Base-by-base conservation (phyloP, 2,113 vertebrate species). In the Illadopsis cleaveri region DNA sequence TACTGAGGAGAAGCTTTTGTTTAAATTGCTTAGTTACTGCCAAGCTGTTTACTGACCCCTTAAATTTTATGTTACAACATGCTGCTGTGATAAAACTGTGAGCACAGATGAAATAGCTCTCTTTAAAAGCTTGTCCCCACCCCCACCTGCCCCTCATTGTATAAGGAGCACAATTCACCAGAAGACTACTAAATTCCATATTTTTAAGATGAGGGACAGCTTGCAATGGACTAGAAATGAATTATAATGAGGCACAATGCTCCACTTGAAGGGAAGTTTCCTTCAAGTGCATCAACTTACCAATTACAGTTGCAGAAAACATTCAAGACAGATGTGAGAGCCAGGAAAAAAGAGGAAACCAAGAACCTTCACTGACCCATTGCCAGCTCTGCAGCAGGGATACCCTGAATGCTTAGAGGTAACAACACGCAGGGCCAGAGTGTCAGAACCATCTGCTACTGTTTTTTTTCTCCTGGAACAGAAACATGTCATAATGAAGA, bases 21-120 rank as follows among this genome's bases (percentile, higher is more conserved):
- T 90, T 80, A 76, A 92, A 92, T 69, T 88, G 40, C 37, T 80
- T 65, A 81, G 20, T 83, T 95, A 83, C 35, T 81, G 68, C 38
- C 1, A 8, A 62, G 56, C 58, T 94, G 88, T 86, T 95, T 95
- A 95, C 82, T 78, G 88, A 82, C 76, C 80, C 95, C 90, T 81
- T 92, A 92, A 93, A 84, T 70, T 93, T 94, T 90, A 94, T 68
- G 87, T 37, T 89, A 42, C 38, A 77, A 70, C 50, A 70, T 47
- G 30, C 50, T 62, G 60, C 47, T 90, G 60, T 44, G 51, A 44
- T 93, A 89, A 89, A 94, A 77, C 47, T 47, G 23, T 8, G 19
- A 87, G 56, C 57, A 82, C 48, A 91, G 33, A 89, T 3, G 1
- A 86, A 91, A 89, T 11, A 89, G 23, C 33, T 81, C 38, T 21